These are phyloP conservation scores for Chionomys nivalis DNA, from an alignment of 2,113 vertebrate species.

Conservation along the genomic window DNA sequence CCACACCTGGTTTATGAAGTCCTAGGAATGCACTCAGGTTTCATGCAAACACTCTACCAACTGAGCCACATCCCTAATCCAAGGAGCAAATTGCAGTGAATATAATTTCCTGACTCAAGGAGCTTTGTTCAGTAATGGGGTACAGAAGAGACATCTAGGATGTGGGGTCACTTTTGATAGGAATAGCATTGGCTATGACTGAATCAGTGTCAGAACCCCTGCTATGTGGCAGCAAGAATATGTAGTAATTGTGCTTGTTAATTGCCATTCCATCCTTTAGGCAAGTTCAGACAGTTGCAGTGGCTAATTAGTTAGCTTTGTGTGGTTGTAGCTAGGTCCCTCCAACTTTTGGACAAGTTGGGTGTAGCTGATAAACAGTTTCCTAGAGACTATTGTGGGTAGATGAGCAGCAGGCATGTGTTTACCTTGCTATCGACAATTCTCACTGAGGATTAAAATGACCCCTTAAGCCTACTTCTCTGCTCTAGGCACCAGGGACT, in stretches of 20 bases:
- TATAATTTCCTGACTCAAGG: not conserved
- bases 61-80: not conserved
- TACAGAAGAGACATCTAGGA: not conserved
- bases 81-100: not conserved
- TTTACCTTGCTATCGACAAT: not conserved
- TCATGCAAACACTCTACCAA: not conserved
- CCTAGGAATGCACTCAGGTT: not conserved
- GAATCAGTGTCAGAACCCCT: not conserved
- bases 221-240: not conserved
- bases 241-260: not conserved
- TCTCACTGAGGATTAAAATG: slow-evolving; percentile 49
- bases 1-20: not conserved
- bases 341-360: not conserved
- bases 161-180: not conserved
- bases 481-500: slow-evolving; percentile 48
- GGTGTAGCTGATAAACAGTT: not conserved
- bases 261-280: not conserved
- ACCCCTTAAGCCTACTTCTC: not conserved
- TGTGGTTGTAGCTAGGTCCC: not conserved
- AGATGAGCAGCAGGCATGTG: not conserved
- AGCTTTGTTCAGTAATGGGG: not conserved
- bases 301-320: not conserved
- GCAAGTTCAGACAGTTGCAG: not conserved
- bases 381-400: not conserved
- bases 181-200: not conserved